Base-by-base conservation (phyloP, 1,140 invertebrate genomes). In the Drosophila kohkoa region DNA sequence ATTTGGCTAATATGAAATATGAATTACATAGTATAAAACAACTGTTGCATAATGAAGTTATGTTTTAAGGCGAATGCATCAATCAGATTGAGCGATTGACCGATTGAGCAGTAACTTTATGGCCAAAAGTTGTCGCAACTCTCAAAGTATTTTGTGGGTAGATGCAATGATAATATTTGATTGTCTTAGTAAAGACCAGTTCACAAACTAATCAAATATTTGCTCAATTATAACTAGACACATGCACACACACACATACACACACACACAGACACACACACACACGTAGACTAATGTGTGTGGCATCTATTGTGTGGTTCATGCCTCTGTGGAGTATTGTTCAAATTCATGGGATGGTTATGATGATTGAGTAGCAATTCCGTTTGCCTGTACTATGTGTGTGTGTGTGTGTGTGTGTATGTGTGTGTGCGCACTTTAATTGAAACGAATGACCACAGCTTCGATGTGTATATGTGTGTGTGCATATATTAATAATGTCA, bases 401-500 rank as follows among this genome's bases (percentile, higher is more conserved):
- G 57, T 62, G 28, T n/a, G 25, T 3, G 20, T 60, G 25, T 46
- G 0, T 43, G 25, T 45, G 25, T 25, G 20, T 30, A 32, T 38
- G 25, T 68, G 46, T 74, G 55, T 58, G 72, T 70, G 58, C 28
- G 52, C 38, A 71, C 8, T 65, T 75, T 75, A 75, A 75, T 72
- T 75, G 73, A 75, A 71, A 65, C 54, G 54, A 71, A 41, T 65
- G 54, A 75, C 73, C 73, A 54, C 73, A 75, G 32, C 48, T 35
- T 45, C 15, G 28, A 6, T 45, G 15, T 54, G 13, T 30, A n/a
- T 54, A n/a, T 55, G n/a, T 54, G 28, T 54, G 41, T 74, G 65
- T 75, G 59, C 73, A 65, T 75, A 68, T 75, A 75, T 65, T 75
- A 65, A 66, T 73, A 73, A 75, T 71, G 73, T 59, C 68, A 59